Evolutionary conservation across 2,888 invertebrate genomes (phyloP), one percentile per base, ranked within the genome.

Genomic region (Nymphalis c-album): DNA sequence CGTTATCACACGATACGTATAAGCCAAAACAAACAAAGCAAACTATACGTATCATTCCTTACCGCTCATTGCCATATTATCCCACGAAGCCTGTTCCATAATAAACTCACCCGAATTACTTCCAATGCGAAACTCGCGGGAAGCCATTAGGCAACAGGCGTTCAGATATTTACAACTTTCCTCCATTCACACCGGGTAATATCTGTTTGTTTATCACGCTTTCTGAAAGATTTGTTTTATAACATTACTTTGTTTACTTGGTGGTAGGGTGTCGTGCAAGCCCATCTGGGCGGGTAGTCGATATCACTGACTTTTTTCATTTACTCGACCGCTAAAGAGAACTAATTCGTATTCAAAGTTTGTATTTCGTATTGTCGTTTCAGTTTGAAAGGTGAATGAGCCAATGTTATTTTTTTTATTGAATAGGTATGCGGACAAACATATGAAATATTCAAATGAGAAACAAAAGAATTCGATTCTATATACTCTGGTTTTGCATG

Each of bases 91-190:
- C 60, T 35, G 10, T 13, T 60, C 78, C 77, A 80, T 81, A 78
- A 79, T 76, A 75, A 80, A 74, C 79, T 84, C 82, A 77, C 79
- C 79, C 78, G 76, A 75, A 76, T 79, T 79, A 80, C 83, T 71
- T 69, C 64, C 66, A 71, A 63, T 68, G 70, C 66, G 63, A 63
- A 73, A 71, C 68, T 73, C 68, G 64, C 51, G 68, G 51, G 67
- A 67, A 80, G 72, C 83, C 86, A 85, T 86, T 86, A 86, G 80
- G 79, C 84, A 84, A 82, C 82, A 81, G 84, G 81, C 82, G 79
- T 80, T 80, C 75, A 80, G 80, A 86, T 86, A 87, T 87, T 88
- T 86, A 87, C 84, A 80, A 79, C 80, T 78, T 80, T 74, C 68
- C 74, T 78, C 74, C 73, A 78, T 67, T 68, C 57, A 55, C 63